A percentile compares a stretch with the other conserved stretches of the same genome.
phyloP scores from a whole-genome alignment of 2,797 vertebrate species.

The Pipistrellus pipistrellus region DNA sequence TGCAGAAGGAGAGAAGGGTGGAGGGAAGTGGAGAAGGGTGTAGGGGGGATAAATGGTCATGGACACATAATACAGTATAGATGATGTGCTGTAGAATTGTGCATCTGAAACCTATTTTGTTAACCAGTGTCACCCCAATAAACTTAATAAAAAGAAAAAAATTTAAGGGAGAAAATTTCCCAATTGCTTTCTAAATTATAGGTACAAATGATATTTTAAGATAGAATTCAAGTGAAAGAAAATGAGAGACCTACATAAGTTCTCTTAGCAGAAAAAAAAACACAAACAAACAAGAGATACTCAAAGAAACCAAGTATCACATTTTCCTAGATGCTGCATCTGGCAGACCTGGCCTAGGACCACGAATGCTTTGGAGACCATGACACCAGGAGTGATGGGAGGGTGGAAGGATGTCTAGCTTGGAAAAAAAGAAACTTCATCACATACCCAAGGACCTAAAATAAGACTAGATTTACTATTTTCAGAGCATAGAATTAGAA shows the following conservation, averaged over 20 bases:
- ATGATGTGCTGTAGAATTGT: not conserved
- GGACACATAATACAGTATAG: not conserved
- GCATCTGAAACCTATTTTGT: not conserved
- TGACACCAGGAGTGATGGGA: too few species aligned
- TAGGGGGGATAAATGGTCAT: not conserved
- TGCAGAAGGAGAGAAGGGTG: not conserved
- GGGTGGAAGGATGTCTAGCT: not conserved
- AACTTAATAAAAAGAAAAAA: not conserved
- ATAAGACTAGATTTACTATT: not conserved
- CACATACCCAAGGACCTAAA: not conserved
- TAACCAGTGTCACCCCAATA: not conserved
- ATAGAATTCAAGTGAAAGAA: constrained; percentile 22
- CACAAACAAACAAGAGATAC: not conserved
- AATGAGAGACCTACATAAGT: not conserved
- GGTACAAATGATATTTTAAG: constrained; percentile 13
- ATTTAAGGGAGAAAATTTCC: not conserved
- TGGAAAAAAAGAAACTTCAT: not conserved
- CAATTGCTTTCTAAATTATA: not conserved
- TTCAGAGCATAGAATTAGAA: not conserved
- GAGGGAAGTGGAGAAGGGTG: not conserved
- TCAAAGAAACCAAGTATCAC: not conserved
- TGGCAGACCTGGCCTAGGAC: not conserved
- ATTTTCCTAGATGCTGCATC: not conserved
- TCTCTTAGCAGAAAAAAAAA: not conserved
- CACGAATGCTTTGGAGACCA: not conserved